A percentile compares a stretch with the other conserved stretches of the same genome.
Evolutionary conservation across 2,797 vertebrate genomes (phyloP).

Genomic region (Sebastes steindachneri): DNA sequence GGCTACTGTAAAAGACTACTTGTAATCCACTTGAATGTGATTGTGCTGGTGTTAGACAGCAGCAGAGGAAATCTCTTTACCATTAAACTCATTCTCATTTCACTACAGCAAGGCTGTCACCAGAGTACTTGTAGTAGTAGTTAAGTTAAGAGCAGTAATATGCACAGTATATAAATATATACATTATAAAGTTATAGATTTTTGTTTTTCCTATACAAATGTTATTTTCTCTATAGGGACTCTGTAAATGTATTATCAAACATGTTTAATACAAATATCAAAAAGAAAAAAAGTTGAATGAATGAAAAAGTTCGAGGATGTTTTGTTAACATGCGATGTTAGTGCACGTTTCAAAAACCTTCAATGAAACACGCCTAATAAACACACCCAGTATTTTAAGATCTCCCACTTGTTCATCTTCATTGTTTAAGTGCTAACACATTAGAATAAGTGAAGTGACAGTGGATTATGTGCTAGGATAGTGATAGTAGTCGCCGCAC

Average conservation of each 20-base stretch:
- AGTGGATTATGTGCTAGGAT: too few species aligned
- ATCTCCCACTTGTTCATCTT: background rate
- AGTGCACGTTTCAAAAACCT: background rate
- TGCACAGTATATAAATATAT: background rate
- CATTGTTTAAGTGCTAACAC: background rate
- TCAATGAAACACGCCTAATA: background rate
- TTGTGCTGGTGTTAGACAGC: background rate
- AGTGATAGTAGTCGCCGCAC: background rate
- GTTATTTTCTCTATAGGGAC: background rate
- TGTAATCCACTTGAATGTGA: constrained; percentile 16
- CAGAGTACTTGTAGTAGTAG: background rate
- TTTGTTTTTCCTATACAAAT: background rate
- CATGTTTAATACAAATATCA: fast-evolving
- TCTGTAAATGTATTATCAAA: background rate
- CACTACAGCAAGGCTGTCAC: background rate
- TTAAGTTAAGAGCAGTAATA: background rate
- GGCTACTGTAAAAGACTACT: background rate
- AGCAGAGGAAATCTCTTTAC: background rate
- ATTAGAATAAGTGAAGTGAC: background rate
- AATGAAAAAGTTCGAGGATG: background rate
- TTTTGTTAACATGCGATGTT: background rate
- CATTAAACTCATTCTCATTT: background rate
- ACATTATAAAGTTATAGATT: background rate
- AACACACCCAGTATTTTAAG: background rate
- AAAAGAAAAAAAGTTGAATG: background rate